Evolutionary conservation across 2,797 vertebrate genomes (phyloP).

Genomic region (Sparus aurata): DNA sequence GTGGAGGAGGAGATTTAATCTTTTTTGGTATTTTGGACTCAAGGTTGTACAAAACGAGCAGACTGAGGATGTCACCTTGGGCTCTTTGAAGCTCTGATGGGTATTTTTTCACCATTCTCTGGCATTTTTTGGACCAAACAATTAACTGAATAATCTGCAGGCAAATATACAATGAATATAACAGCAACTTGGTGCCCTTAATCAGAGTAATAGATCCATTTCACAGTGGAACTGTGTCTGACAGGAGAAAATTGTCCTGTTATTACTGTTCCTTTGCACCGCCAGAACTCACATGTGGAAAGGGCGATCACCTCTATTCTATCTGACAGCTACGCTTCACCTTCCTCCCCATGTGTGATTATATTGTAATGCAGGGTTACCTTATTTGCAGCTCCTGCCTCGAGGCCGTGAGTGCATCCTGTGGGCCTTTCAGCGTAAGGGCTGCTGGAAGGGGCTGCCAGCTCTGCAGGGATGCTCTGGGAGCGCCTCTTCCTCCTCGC

Average conservation of each 20-base stretch:
- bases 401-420: constrained; percentile 64
- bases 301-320: constrained; percentile 28
- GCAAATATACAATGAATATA: not conserved
- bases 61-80: not conserved
- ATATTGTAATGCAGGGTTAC: constrained; percentile 76
- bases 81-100: not conserved
- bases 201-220: not conserved
- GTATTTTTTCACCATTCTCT: not conserved
- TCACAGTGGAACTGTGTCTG: not conserved
- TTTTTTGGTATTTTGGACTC: not conserved
- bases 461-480: constrained; percentile 81
- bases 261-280: constrained; percentile 9
- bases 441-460: constrained; percentile 73
- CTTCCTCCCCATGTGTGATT: constrained; percentile 7
- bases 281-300: constrained; percentile 6
- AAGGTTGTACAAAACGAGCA: not conserved
- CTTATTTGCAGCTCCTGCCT: constrained; percentile 78
- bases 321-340: constrained; percentile 12
- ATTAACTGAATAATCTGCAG: not conserved
- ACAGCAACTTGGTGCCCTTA: not conserved
- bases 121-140: not conserved
- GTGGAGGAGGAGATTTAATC: not conserved
- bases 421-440: constrained; percentile 69
- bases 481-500: constrained; percentile 69
- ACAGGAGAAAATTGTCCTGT: not conserved